Conservation (phyloP, 53 echinoderm and acorn worm genomes). For the Zoroaster sp. region DNA sequence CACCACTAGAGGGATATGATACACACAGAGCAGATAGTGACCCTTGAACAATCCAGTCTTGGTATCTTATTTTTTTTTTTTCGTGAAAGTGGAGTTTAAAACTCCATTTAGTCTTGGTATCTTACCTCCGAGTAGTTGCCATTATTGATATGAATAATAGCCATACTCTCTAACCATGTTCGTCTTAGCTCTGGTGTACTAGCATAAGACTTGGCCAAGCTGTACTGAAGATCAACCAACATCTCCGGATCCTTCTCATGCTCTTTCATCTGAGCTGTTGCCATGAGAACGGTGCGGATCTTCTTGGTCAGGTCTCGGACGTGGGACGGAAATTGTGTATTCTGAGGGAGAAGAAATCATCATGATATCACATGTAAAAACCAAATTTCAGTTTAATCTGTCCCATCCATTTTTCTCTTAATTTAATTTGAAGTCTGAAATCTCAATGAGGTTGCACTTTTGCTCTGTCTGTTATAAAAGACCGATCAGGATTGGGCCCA, state of each 20-base stretch:
- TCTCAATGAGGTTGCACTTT: too few species aligned
- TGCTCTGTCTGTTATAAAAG: too few species aligned
- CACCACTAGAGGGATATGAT: too few species aligned
- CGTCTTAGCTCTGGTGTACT: constrained; percentile 92
- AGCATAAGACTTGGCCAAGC: constrained; percentile 94
- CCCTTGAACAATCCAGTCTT: too few species aligned
- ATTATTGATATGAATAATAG: constrained; percentile 87
- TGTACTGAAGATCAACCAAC: constrained; percentile 98
- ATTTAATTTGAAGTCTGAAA: too few species aligned
- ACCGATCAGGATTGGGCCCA: too few species aligned
- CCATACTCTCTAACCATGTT: constrained; percentile 99
- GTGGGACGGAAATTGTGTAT: constrained; percentile 90
- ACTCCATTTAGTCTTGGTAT: constrained; percentile 24
- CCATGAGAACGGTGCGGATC: constrained; percentile 98
- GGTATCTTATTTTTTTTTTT: too few species aligned
- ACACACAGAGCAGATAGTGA: too few species aligned
- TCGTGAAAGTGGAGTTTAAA: too few species aligned
- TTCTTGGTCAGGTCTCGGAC: constrained; percentile 99
- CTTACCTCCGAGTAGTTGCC: constrained; percentile 98
- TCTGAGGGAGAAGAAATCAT: constrained; percentile 33
- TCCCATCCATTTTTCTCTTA: too few species aligned
- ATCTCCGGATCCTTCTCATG: constrained; percentile 99
- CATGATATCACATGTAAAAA: not conserved
- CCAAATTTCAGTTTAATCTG: too few species aligned
- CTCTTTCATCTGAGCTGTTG: constrained; percentile 97